These are phyloP conservation scores for Aviceda subcristata DNA, from an alignment of 2,113 vertebrate species.

Conservation along the genomic window DNA sequence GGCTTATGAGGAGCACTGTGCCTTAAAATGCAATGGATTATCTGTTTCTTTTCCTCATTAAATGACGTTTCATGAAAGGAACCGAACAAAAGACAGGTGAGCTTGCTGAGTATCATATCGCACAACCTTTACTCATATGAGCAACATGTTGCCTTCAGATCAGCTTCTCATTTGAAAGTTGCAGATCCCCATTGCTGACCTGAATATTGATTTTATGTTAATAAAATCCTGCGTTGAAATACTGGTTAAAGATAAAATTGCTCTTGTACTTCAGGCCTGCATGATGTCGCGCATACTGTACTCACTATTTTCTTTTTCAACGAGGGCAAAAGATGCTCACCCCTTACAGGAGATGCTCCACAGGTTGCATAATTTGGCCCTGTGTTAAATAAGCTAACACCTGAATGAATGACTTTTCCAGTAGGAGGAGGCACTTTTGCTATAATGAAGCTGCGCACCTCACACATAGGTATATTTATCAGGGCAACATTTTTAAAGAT, in stretches of 20 bases:
- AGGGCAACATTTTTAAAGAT: not conserved
- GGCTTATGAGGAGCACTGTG: not conserved
- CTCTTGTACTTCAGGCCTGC: not conserved
- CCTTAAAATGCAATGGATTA: not conserved
- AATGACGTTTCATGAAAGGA: not conserved
- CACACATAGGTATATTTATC: not conserved
- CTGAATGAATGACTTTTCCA: not conserved
- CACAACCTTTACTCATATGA: not conserved
- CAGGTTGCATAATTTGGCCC: not conserved
- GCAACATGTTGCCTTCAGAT: not conserved
- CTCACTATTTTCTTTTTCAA: not conserved
- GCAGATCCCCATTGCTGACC: not conserved
- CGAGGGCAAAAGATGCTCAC: not conserved
- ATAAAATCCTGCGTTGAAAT: not conserved
- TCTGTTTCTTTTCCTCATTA: not conserved
- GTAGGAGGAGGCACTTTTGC: not conserved
- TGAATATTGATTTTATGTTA: constrained; percentile 10
- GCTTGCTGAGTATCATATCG: not conserved
- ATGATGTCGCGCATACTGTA: not conserved
- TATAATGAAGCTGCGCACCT: not conserved
- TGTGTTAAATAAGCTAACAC: not conserved
- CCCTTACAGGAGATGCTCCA: not conserved
- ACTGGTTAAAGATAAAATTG: not conserved
- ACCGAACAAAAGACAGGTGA: not conserved
- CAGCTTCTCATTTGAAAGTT: not conserved